phyloP scores from a whole-genome alignment of 2,113 vertebrate species.

The Hemiprocne comata region DNA sequence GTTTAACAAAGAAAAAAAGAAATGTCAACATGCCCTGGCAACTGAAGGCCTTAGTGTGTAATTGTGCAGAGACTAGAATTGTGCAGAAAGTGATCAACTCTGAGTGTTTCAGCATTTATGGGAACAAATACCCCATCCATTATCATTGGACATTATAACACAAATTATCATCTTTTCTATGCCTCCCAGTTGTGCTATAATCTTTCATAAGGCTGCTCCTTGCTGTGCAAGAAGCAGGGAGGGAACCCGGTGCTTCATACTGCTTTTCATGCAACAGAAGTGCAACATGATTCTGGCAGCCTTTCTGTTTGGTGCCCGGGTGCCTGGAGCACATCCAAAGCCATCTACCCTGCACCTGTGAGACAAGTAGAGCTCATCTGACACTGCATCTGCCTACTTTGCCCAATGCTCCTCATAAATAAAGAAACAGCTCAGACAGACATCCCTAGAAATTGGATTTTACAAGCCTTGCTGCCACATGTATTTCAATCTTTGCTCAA shows the following conservation, averaged over 20 bases:
- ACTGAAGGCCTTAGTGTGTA: background rate
- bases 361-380: background rate
- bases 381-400: background rate
- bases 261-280: background rate
- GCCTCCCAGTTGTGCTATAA: conserved; percentile 10
- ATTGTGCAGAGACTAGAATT: background rate
- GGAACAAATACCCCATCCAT: conserved; percentile 3
- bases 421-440: background rate
- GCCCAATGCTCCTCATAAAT: background rate
- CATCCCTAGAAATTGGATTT: background rate
- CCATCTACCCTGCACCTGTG: background rate
- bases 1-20: background rate
- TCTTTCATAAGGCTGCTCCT: conserved; percentile 25
- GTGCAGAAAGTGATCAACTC: conserved; percentile 10
- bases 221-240: background rate
- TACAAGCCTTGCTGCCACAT: background rate
- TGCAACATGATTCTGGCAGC: background rate
- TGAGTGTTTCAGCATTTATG: background rate
- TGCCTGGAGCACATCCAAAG: conserved; percentile 29
- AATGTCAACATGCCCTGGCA: background rate
- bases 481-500: background rate
- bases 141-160: conserved; percentile 23
- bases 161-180: conserved; percentile 24
- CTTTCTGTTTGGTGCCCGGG: background rate
- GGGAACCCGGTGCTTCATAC: background rate